A percentile compares a stretch with the other conserved stretches of the same genome.
Conservation (phyloP, 2,797 vertebrate genomes). For the Sciurus carolinensis region DNA sequence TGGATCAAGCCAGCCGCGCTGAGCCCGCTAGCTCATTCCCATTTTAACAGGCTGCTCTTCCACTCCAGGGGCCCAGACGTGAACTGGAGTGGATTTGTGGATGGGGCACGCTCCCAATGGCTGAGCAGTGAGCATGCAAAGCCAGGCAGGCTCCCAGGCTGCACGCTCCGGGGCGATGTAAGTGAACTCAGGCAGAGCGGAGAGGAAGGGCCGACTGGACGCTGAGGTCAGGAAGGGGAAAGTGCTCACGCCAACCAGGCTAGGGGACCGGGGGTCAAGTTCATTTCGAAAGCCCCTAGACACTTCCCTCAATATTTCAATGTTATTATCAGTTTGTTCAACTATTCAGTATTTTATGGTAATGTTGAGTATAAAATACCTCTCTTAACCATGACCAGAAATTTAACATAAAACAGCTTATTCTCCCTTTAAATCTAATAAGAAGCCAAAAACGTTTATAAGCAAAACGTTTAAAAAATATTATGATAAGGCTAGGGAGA, state of each 20-base stretch:
- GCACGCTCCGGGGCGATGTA: neutral
- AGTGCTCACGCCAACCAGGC: neutral
- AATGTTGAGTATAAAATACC: neutral
- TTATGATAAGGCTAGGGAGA: no score
- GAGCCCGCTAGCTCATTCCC: neutral
- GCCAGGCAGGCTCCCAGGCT: constrained; percentile 44
- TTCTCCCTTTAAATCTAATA: constrained; percentile 34
- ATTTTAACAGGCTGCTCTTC: neutral
- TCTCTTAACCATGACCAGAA: neutral
- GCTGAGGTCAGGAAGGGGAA: neutral
- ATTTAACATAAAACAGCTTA: neutral
- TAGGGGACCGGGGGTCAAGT: fast-evolving
- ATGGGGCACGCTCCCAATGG: neutral
- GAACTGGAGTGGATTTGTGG: neutral
- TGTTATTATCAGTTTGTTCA: neutral
- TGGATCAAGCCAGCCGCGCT: neutral
- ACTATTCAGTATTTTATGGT: neutral
- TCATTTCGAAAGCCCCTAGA: neutral
- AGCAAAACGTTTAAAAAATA: neutral
- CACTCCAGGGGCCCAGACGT: constrained; percentile 8
- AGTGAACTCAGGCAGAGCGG: neutral
- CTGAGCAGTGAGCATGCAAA: fast-evolving
- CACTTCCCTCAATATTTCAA: neutral
- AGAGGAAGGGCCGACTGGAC: neutral
- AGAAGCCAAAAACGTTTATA: neutral